Evolutionary conservation across 2,113 vertebrate species (phyloP), one percentile per base, ranked within the genome.

Genomic region (Rallus limicola): DNA sequence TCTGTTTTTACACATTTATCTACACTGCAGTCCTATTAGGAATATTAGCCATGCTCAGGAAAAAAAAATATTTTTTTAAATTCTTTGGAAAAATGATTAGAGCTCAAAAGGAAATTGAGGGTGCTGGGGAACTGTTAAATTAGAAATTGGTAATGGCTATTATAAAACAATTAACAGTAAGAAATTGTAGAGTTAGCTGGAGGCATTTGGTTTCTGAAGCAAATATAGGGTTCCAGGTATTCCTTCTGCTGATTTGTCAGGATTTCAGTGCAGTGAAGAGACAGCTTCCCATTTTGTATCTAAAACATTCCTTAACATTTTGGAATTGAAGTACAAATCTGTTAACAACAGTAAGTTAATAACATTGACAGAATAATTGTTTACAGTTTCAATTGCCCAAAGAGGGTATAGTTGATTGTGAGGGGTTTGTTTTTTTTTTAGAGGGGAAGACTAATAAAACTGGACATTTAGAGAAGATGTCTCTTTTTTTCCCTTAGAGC

Each of bases 101-200:
- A 63, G 17, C 83, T 92, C 28, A 83, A 74, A 88, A 94, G 34
- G 56, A 92, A 88, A 88, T 36, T 14, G 55, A 74, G 72, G n/a
- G 28, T 78, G 18, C 52, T 81, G 36, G 68, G 52, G 28, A 94
- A 67, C 77, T 95, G 64, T 93, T 93, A 94, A 90, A 90, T 93
- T 86, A 74, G 91, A 69, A 88, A 86, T 90, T 90, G 58, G 64
- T 93, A 83, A 90, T 86, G 86, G 60, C n/a, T 91, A 58, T 86
- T 90, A 78, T 36, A 68, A 86, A 90, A 88, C 60, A 95, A 87
- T 93, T 92, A 82, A 48, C 69, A 78, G 46, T 86, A 68, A 67
- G 60, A 90, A 91, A 65, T 52, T 21, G 31, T n/a, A 13, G 63
- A 85, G 15, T 40, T 88, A 42, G 36, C 75, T 86, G 67, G 74